phyloP scores from a whole-genome alignment of 1,140 invertebrate species.

The Meteorus sp. region DNA sequence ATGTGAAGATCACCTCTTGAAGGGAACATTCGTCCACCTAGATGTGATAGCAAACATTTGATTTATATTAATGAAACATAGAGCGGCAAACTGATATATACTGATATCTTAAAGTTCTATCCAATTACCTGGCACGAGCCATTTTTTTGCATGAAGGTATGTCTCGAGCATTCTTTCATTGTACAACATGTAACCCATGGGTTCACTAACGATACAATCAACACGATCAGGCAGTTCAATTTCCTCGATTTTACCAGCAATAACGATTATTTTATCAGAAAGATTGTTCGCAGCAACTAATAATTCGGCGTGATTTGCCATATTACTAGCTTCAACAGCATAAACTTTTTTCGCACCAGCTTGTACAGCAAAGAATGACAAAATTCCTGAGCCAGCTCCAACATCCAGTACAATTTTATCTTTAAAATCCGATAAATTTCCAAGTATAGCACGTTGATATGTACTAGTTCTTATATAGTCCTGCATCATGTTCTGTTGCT shows the following conservation, averaged over 20 bases:
- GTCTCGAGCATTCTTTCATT: constrained; percentile 99
- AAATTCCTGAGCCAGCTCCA: constrained; percentile 94
- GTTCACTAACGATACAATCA: constrained; percentile 98
- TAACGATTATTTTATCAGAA: constrained; percentile 83
- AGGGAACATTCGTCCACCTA: constrained; percentile 88
- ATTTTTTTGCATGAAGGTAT: constrained; percentile 98
- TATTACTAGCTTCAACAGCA: constrained; percentile 97
- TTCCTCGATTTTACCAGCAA: constrained; percentile 98
- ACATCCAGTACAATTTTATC: constrained; percentile 95
- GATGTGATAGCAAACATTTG: constrained; percentile 14
- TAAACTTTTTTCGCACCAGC: constrained; percentile 96
- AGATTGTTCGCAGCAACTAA: constrained; percentile 90
- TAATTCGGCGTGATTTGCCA: constrained; percentile 94
- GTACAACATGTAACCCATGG: constrained; percentile 99
- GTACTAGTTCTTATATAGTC: constrained; percentile 98
- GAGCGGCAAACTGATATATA: no score
- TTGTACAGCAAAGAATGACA: constrained; percentile 98
- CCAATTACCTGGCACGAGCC: constrained; percentile 80
- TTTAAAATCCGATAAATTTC: constrained; percentile 91
- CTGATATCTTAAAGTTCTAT: background rate
- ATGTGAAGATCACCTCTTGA: constrained; percentile 94
- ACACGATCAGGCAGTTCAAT: constrained; percentile 93
- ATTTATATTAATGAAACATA: background rate
- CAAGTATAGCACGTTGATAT: constrained; percentile 95
- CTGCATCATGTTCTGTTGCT: constrained; percentile 99